Evolutionary conservation across 92 coral and sea anemone genomes (phyloP).

Genomic region (Muricea muricata): DNA sequence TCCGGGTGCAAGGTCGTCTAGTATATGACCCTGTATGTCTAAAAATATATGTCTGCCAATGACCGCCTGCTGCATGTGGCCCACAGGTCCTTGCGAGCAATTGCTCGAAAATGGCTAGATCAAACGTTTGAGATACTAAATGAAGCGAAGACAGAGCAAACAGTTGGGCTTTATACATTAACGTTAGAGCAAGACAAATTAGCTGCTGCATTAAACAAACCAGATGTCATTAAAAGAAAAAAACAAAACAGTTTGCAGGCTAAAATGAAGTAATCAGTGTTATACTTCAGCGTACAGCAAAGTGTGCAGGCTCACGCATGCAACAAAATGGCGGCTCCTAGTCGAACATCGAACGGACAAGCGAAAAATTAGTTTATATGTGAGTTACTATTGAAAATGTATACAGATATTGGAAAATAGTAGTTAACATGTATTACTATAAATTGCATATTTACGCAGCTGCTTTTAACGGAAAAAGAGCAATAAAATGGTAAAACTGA

Average conservation of each 20-base stretch:
- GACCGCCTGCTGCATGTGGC: conserved; percentile 52
- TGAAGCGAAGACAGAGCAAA: conserved; percentile 21
- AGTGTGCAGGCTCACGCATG: neutral
- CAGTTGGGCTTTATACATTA: neutral
- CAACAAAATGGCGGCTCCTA: neutral
- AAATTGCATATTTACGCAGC: neutral
- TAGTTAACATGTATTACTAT: neutral
- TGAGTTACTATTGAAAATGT: neutral
- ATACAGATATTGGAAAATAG: neutral
- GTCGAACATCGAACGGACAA: neutral
- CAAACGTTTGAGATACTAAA: conserved; percentile 46
- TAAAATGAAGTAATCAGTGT: neutral
- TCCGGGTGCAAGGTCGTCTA: neutral
- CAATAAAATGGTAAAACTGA: too few species aligned
- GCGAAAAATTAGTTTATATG: neutral
- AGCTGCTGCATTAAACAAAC: neutral
- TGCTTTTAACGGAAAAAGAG: too few species aligned
- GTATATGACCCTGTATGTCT: neutral
- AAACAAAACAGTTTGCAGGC: neutral
- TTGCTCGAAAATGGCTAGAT: conserved; percentile 25
- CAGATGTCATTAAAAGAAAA: neutral
- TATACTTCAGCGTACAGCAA: neutral
- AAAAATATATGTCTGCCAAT: conserved; percentile 37
- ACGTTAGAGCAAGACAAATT: neutral
- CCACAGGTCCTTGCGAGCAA: conserved; percentile 23